A percentile compares a stretch with the other conserved stretches of the same genome.
Evolutionary conservation across 2,888 invertebrate species (phyloP).

Genomic region (Zhuqinia jingwanae): DNA sequence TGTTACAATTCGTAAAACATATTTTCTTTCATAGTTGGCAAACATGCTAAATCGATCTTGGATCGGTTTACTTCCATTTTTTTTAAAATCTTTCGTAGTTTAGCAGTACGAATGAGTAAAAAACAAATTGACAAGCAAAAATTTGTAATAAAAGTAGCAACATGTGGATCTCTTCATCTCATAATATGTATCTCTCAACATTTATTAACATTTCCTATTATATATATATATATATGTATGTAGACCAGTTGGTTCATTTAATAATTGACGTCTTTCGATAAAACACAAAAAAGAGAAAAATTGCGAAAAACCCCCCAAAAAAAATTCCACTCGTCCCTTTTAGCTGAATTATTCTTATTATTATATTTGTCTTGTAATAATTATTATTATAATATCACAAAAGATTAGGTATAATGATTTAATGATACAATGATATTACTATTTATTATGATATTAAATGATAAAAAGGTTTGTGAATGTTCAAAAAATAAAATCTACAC

Average conservation of each 20-base stretch:
- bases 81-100: too few relatives aligned
- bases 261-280: slow-evolving; percentile 70
- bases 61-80: too few relatives aligned
- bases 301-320: slow-evolving; percentile 30
- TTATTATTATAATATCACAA: slow-evolving; percentile 60
- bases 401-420: slow-evolving; percentile 44
- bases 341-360: slow-evolving; percentile 55
- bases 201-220: not conserved
- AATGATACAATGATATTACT: slow-evolving; percentile 52
- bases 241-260: slow-evolving; percentile 60
- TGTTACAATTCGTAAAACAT: not conserved
- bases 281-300: slow-evolving; percentile 12
- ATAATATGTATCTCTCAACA: not conserved
- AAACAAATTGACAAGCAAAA: not conserved
- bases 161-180: not conserved
- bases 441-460: slow-evolving; percentile 43
- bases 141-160: too few relatives aligned
- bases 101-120: not conserved
- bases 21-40: not conserved
- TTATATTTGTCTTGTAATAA: slow-evolving; percentile 40
- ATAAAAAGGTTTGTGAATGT: slow-evolving; percentile 68
- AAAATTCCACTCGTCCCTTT: slow-evolving; percentile 67
- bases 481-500: slow-evolving; percentile 58
- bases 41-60: too few relatives aligned
- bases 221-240: not conserved